Conservation (phyloP, 2,888 invertebrate species). For the Callyntrura guangdongensis region DNA sequence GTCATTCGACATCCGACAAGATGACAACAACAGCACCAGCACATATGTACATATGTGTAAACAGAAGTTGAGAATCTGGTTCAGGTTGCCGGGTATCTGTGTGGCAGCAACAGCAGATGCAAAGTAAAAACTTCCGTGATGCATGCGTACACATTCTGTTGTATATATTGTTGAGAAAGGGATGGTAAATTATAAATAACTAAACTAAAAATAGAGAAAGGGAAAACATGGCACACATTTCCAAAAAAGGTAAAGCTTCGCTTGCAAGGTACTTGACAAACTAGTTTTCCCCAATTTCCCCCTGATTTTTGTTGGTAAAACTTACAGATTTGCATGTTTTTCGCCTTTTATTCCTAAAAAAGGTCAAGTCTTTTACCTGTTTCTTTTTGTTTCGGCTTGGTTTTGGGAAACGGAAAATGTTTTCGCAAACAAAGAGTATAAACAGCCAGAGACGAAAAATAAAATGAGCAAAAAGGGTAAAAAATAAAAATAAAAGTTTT, state of each 20-base stretch:
- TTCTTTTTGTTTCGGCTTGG: neutral
- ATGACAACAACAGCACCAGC: slow-evolving; percentile 5
- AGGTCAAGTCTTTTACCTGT: neutral
- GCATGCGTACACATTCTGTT: slow-evolving; percentile 6
- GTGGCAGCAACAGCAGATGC: neutral
- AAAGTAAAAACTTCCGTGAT: neutral
- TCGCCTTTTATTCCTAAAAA: neutral
- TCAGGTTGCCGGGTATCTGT: no score
- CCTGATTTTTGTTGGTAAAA: neutral
- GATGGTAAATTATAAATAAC: neutral
- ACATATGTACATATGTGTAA: neutral
- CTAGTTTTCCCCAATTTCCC: neutral
- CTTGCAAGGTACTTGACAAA: neutral
- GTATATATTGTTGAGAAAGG: neutral
- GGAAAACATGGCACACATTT: neutral
- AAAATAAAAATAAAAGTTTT: neutral
- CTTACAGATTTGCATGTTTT: neutral
- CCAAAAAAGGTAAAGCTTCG: no score
- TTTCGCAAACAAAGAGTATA: slow-evolving; percentile 5
- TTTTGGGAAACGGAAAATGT: slow-evolving; percentile 14
- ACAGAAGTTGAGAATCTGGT: neutral
- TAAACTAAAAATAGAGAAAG: neutral
- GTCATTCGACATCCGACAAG: slow-evolving; percentile 37
- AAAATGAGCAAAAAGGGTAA: slow-evolving; percentile 10
- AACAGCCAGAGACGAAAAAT: slow-evolving; percentile 2